phyloP scores from a whole-genome alignment of 37 sponge, comb jelly and placozoan species.

The Haliclona indistincta region DNA sequence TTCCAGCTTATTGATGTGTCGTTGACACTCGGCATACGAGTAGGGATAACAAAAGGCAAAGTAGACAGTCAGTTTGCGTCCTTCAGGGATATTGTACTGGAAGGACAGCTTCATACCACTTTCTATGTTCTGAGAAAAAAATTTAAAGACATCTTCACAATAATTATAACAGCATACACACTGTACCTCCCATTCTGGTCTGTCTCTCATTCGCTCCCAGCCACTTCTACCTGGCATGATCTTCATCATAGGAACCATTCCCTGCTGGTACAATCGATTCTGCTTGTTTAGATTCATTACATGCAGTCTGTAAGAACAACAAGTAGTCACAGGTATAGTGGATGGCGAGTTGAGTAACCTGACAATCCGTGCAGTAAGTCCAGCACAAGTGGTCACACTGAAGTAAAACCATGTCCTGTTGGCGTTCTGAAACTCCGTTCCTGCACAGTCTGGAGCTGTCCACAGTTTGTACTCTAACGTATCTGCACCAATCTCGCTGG shows the following conservation, averaged over 20 bases:
- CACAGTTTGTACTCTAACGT: slow-evolving; percentile 81
- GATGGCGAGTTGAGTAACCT: slow-evolving; percentile 8
- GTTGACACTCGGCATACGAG: slow-evolving; percentile 88
- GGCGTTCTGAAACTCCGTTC: slow-evolving; percentile 70
- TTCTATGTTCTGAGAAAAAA: slow-evolving; percentile 53
- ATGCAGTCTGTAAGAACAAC: slow-evolving; percentile 55
- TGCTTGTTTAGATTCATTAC: slow-evolving; percentile 94
- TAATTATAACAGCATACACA: not conserved
- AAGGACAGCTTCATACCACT: slow-evolving; percentile 76
- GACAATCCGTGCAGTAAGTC: slow-evolving; percentile 37
- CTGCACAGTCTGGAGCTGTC: slow-evolving; percentile 93
- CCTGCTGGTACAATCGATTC: slow-evolving; percentile 85
- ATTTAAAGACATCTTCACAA: not conserved
- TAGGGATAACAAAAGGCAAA: slow-evolving; percentile 95
- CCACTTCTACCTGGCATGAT: slow-evolving; percentile 65
- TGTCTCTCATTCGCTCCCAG: slow-evolving; percentile 89
- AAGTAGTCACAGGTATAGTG: not conserved
- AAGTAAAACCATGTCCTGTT: slow-evolving; percentile 93
- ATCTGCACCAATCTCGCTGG: not conserved
- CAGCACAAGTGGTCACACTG: slow-evolving; percentile 32
- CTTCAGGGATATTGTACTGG: slow-evolving; percentile 55
- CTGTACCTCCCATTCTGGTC: slow-evolving; percentile 67
- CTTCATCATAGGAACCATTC: slow-evolving; percentile 73
- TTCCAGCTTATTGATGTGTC: slow-evolving; percentile 55
- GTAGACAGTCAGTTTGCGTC: slow-evolving; percentile 58